Evolutionary conservation across 2,888 invertebrate species (phyloP).

Genomic region (Euproctis similis): DNA sequence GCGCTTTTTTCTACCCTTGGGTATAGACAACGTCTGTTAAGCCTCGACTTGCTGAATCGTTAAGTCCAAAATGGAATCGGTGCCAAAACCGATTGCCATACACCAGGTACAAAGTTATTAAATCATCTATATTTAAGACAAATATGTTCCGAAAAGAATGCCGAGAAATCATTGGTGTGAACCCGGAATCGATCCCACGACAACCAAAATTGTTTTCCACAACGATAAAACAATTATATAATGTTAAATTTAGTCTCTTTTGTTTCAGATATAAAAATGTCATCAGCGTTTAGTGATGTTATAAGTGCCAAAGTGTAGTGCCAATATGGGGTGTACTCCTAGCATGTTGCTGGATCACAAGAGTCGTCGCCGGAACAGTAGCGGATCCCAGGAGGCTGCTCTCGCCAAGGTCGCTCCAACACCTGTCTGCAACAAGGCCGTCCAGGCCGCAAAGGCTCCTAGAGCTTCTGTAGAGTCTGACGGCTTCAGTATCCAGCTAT

Average conservation of each 20-base stretch:
- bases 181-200: too few relatives aligned
- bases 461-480: constrained; percentile 68
- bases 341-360: constrained; percentile 79
- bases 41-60: too few relatives aligned
- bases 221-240: neutral
- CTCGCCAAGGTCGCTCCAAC: constrained; percentile 62
- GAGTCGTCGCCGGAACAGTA: constrained; percentile 73
- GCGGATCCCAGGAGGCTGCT: constrained; percentile 67
- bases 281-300: constrained; percentile 40
- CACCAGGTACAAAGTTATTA: too few relatives aligned
- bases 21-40: too few relatives aligned
- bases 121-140: too few relatives aligned
- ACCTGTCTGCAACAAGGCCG: constrained; percentile 63
- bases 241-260: constrained; percentile 14
- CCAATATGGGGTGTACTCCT: constrained; percentile 78
- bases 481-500: constrained; percentile 68
- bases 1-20: too few relatives aligned
- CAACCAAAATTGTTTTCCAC: too few relatives aligned
- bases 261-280: constrained; percentile 51
- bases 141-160: too few relatives aligned
- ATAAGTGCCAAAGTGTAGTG: constrained; percentile 66
- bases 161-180: too few relatives aligned
- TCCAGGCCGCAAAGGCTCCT: constrained; percentile 63
- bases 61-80: too few relatives aligned
- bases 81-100: too few relatives aligned